phyloP scores from a whole-genome alignment of 2,113 vertebrate genomes.

The Microcebus jonahi region DNA sequence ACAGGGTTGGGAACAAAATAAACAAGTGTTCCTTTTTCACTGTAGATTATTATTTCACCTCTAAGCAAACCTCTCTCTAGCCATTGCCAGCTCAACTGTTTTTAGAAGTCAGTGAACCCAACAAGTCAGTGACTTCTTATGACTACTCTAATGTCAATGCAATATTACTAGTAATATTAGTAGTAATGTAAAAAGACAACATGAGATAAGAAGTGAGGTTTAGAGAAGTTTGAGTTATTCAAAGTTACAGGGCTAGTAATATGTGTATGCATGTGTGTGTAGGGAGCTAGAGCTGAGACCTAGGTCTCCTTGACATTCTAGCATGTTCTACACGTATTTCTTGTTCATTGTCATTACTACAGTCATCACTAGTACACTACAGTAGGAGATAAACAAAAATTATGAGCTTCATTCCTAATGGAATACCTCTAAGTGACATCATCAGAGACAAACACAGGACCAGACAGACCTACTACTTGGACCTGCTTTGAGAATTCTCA shows the following conservation, averaged over 20 bases:
- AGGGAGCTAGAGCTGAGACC: not conserved
- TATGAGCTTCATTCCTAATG: not conserved
- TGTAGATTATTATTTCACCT: not conserved
- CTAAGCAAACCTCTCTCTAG: not conserved
- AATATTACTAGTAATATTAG: not conserved
- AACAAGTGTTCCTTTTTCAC: conserved; percentile 9
- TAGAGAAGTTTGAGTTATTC: not conserved
- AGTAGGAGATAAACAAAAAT: not conserved
- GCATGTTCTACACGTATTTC: not conserved
- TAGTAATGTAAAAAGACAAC: not conserved
- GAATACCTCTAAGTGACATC: not conserved
- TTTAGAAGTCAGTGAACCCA: conserved; percentile 32
- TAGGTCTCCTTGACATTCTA: not conserved
- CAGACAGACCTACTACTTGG: not conserved
- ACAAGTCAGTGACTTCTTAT: not conserved
- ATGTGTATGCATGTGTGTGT: not conserved
- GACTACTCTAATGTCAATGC: not conserved
- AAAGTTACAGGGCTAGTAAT: not conserved
- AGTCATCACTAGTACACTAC: no score
- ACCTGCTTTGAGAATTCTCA: not conserved
- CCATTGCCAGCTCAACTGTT: not conserved
- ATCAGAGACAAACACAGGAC: not conserved
- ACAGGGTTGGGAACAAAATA: not conserved
- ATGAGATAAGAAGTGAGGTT: not conserved
- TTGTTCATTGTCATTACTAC: not conserved